phyloP scores from a whole-genome alignment of 2,888 invertebrate species.

The Dryocosmus kuriphilus region DNA sequence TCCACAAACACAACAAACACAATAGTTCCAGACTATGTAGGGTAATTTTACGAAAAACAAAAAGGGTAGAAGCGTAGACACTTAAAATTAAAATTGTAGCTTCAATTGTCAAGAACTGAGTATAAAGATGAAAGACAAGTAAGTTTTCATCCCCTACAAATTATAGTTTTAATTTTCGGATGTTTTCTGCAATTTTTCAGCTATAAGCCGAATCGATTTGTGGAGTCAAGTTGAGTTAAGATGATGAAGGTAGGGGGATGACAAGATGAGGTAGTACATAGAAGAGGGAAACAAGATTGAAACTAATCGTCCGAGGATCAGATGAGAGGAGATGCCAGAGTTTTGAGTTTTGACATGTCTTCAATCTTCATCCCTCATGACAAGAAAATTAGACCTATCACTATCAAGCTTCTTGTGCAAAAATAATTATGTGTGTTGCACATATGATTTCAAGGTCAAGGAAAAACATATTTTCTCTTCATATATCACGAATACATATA shows the following conservation, averaged over 20 bases:
- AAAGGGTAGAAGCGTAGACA: too few relatives aligned
- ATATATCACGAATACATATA: background rate
- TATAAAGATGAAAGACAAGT: too few relatives aligned
- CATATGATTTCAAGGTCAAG: constrained; percentile 3
- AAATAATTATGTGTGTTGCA: constrained; percentile 12
- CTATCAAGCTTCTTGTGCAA: constrained; percentile 1
- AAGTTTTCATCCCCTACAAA: too few relatives aligned
- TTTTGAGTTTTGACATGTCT: constrained; percentile 30
- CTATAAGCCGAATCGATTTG: background rate
- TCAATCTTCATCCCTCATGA: constrained; percentile 11
- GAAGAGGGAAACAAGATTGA: constrained; percentile 26
- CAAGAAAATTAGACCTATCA: constrained; percentile 31
- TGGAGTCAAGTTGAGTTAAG: constrained; percentile 25
- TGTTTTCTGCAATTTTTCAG: background rate
- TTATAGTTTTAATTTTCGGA: background rate
- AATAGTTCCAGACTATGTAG: too few relatives aligned
- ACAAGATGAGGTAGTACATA: background rate
- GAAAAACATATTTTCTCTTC: background rate
- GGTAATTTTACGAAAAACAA: too few relatives aligned
- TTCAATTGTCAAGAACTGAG: too few relatives aligned
- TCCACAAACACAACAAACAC: too few relatives aligned
- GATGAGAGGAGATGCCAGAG: constrained; percentile 10
- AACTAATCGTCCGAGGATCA: constrained; percentile 29
- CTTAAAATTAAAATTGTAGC: too few relatives aligned
- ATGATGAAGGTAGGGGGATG: constrained; percentile 27